Base-by-base conservation (phyloP, 1,140 invertebrate genomes). In the Aphidius ervi region DNA sequence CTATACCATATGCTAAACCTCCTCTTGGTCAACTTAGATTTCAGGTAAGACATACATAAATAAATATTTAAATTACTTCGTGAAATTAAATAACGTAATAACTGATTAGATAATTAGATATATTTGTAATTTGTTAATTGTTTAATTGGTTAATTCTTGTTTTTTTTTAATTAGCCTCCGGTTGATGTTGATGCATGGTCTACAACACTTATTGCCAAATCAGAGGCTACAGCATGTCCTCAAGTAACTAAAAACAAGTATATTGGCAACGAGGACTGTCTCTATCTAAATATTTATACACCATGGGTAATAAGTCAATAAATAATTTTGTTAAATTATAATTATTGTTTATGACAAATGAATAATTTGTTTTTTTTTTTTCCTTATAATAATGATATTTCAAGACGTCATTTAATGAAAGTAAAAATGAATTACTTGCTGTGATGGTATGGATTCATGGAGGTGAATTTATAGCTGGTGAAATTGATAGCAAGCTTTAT, bases 251-350 rank as follows among this genome's bases (percentile, higher is more conserved):
- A 5, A 3, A 10, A n/a, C 6, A 54, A 50, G 8, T 37, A 31
- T 10, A 10, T 50, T 9, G 49, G 49, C 3, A 37, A 50, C 10
- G 49, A 37, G 72, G 84, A 90, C 68, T 89, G 87, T 66, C 74
- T 90, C 0, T 83, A 83, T 59, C 68, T 90, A 5, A 87, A 88
- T 59, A 82, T 91, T 5, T 87, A 84, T 64, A 82, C 80, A 9
- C 86, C 86, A 1, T 58, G 73, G 56, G 67, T 68, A 62, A 58
- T n/a, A 37, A 43, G 9, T 3, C 5, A 46, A 43, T 43, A 43
- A 43, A 43, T 7, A 43, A 43, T 43, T 43, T 7, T 43, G 6
- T 6, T 7, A 43, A 43, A 43, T 43, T 43, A 9, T 7, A 43
- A 43, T 43, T 43, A 43, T 7, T 47, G 6, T 16, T 46, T 5